Base-by-base conservation (phyloP, 92 coral and sea anemone genomes). In the Ricordea florida region DNA sequence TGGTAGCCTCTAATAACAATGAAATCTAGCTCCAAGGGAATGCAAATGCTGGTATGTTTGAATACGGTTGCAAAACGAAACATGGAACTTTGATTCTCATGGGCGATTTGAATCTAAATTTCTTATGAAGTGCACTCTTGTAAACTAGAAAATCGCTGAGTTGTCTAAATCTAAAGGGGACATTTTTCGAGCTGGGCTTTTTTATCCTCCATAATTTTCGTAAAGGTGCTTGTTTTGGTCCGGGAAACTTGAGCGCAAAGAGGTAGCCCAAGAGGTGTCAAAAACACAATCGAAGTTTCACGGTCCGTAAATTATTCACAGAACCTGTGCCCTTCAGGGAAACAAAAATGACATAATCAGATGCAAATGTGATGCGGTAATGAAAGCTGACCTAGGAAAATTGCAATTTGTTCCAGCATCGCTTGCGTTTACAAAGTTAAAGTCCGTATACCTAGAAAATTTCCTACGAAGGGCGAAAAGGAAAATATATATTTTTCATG, bases 281-380 rank as follows among this genome's bases (percentile, higher is more conserved):
- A 59, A 66, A 51, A 65, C 32, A 47, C 69, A 57, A 67, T 68
- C 34, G 68, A 46, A 44, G 46, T 50, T 67, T 66, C 76, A 67
- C 76, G 60, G 30, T 45, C 62, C 57, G 72, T 62, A 72, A 89
- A 70, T 88, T 62, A 93, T 84, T 93, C 83, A 59, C 61, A 78
- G 63, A 80, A 96, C 97, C 99, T 71, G 99, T 67, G 75, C 40
- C 40, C 69, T 70, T 49, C 47, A 30, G 60, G 76, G 63, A 82
- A 66, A 46, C 21, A 80, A 74, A 56, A 55, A 96, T 96, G 94
- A 96, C 85, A 88, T 96, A 87, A 96, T 92, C 97, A 86, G 61
- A 92, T 96, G 93, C 92, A 79, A 88, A 81, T 73, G 92, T 78
- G 83, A 92, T 96, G 96, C 80, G 79, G 99, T 96, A 92, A 96